phyloP scores from a whole-genome alignment of 2,113 vertebrate genomes.

The Saiga tatarica region DNA sequence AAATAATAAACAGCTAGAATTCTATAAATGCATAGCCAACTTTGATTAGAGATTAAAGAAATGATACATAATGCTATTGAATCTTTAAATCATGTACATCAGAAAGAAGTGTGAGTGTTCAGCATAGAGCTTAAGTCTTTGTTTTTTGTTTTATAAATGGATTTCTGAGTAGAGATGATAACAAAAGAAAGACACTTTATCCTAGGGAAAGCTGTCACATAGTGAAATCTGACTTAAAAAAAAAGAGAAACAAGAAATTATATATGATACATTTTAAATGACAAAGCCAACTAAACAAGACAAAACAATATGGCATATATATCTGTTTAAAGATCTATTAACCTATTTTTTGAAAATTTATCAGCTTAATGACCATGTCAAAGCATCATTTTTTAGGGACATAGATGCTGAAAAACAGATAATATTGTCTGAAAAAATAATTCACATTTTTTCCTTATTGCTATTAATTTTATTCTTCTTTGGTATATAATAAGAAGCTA shows the following conservation, averaged over 20 bases:
- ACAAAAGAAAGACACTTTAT: background rate
- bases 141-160: background rate
- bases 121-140: background rate
- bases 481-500: background rate
- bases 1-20: conserved; percentile 51
- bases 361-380: background rate
- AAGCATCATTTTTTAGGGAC: background rate
- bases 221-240: background rate
- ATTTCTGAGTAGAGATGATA: background rate
- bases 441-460: background rate
- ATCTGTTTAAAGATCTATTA: background rate
- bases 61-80: background rate
- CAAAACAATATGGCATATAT: background rate
- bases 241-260: background rate
- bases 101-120: background rate
- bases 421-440: background rate
- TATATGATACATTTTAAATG: background rate
- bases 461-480: background rate
- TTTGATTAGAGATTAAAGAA: background rate
- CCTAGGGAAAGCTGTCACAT: background rate
- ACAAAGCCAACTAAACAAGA: background rate
- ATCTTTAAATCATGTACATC: background rate
- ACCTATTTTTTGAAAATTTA: background rate
- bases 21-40: background rate
- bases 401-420: background rate